Evolutionary conservation across 2,888 invertebrate species (phyloP).

Genomic region (Hofmannophila pseudospretella): DNA sequence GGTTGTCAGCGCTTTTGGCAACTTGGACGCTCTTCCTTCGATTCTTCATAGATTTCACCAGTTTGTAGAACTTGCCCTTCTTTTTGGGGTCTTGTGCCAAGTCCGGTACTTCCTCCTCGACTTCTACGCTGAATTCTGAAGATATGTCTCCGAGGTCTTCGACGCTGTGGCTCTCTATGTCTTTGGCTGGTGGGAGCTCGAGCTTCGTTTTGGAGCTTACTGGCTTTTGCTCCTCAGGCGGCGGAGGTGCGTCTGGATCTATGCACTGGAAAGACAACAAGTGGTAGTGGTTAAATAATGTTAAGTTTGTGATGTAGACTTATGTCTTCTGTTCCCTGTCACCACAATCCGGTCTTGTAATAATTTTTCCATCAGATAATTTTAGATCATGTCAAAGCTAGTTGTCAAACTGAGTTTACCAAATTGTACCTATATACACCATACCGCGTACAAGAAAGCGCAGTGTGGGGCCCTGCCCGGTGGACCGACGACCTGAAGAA

Average conservation of each 20-base stretch:
- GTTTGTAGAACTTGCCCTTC: conserved; percentile 64
- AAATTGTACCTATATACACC: too few relatives aligned
- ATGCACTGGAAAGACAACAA: conserved; percentile 51
- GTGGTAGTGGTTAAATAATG: too few relatives aligned
- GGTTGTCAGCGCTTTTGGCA: conserved; percentile 65
- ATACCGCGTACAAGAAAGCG: too few relatives aligned
- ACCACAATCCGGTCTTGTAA: too few relatives aligned
- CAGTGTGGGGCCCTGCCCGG: too few relatives aligned
- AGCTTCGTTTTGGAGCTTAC: conserved; percentile 58
- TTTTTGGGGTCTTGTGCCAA: conserved; percentile 48
- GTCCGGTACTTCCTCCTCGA: conserved; percentile 57
- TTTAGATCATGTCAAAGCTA: too few relatives aligned
- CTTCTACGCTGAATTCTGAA: conserved; percentile 71
- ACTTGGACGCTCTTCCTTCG: conserved; percentile 70
- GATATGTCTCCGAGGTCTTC: conserved; percentile 71
- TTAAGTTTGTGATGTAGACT: too few relatives aligned
- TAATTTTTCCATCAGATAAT: too few relatives aligned
- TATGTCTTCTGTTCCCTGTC: too few relatives aligned
- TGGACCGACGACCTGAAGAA: too few relatives aligned
- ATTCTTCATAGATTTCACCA: conserved; percentile 71
- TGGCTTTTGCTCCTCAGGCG: conserved; percentile 50
- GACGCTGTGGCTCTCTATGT: conserved; percentile 59
- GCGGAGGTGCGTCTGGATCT: conserved; percentile 59
- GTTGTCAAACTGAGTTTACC: too few relatives aligned
- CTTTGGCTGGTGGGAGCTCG: conserved; percentile 47